Evolutionary conservation across 2,888 invertebrate species (phyloP), one percentile per base, ranked within the genome.

Genomic region (Allacma fusca): DNA sequence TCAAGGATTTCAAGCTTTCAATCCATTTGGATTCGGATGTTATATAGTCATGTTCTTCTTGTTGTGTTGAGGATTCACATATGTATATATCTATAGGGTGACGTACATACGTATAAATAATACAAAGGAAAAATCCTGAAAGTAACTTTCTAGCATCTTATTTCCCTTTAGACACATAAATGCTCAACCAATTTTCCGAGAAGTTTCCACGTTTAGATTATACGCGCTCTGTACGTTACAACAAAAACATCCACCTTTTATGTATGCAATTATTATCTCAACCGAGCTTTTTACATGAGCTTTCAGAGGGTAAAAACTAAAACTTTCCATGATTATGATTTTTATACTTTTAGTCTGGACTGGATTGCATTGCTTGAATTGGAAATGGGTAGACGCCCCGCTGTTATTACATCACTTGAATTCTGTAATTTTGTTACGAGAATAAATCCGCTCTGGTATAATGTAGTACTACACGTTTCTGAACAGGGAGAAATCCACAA

Each of bases 1-100:
- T 34, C 62, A 59, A 72, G 72, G 72, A 72, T 72, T 72, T 72
- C 72, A 59, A 59, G n/a, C 59, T 72, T 34, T 59, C 34, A 59
- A 21, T 59, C 34, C 57, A 72, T 62, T 50, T 50, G 50, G 50
- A 16, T 50, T 50, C 50, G 50, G 50, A 50, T 50, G 2, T 50
- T 50, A 50, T 50, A 50, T 16, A n/a, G 2, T 1, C 19, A 5
- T 50, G n/a, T 34, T 34, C 4, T 34, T 4, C 34, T 9, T 34
- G 4, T 4, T 7, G 5, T 34, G 4, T 9, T 34, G 9, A 9
- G 34, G 34, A 34, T 7, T 9, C 34, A 34, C 34, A n/a, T n/a
- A n/a, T n/a, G n/a, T n/a, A n/a, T n/a, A n/a, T n/a, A n/a, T n/a
- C n/a, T n/a, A n/a, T n/a, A n/a, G n/a, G n/a, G n/a, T n/a, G n/a